Percentiles rank a stretch among this genome's conserved stretches.
Evolutionary conservation across 2,797 vertebrate genomes (phyloP).

Genomic region (Microctenopoma steveboyesi): DNA sequence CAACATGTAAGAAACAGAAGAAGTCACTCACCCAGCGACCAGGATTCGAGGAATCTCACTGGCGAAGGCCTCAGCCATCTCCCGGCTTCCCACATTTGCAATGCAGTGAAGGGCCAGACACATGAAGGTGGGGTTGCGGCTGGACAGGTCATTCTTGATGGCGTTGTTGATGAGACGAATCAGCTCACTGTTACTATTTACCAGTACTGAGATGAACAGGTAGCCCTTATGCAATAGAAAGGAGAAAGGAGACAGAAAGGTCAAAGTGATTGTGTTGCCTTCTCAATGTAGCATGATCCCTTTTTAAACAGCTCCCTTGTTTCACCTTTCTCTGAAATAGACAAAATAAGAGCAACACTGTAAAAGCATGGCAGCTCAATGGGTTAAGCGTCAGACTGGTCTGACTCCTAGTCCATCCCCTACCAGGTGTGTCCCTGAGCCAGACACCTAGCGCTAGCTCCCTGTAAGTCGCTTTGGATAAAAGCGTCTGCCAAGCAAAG

Average conservation of each 20-base stretch:
- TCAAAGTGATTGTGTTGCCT: background rate
- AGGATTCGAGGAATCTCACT: constrained; percentile 92
- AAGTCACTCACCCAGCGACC: constrained; percentile 89
- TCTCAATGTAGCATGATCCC: background rate
- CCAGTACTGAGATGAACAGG: constrained; percentile 93
- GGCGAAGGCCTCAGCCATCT: constrained; percentile 94
- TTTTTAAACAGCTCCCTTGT: no score
- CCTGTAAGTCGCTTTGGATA: no score
- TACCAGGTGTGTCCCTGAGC: no score
- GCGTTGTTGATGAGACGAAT: constrained; percentile 94
- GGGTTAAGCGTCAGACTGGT: no score
- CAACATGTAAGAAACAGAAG: background rate
- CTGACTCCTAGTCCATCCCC: no score
- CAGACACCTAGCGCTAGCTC: no score
- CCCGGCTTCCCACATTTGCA: constrained; percentile 92
- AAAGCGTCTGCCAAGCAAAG: no score
- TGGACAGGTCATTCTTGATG: constrained; percentile 94
- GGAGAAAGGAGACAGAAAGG: background rate
- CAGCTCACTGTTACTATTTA: constrained; percentile 93
- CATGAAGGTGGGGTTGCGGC: constrained; percentile 96
- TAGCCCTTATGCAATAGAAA: constrained; percentile 83
- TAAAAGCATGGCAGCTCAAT: no score
- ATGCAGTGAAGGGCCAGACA: constrained; percentile 94
- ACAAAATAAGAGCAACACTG: no score
- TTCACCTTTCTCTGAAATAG: no score